phyloP scores from a whole-genome alignment of 2,113 vertebrate genomes.

The Petrocephalus zakoni region DNA sequence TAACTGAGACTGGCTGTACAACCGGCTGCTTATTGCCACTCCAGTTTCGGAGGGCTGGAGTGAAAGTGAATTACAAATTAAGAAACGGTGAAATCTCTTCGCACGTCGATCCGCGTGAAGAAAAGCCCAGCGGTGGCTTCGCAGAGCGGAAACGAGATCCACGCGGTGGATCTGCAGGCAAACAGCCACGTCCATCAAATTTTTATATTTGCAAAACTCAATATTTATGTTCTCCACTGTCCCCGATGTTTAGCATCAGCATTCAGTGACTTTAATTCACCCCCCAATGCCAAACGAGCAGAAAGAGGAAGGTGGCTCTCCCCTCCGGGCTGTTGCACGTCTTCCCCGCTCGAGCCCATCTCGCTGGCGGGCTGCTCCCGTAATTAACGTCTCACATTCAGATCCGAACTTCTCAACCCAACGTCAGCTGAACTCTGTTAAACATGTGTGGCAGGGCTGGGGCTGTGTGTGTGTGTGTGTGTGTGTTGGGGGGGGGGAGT shows the following conservation, averaged over 20 bases:
- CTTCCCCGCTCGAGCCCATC: not conserved
- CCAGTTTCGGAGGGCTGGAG: not conserved
- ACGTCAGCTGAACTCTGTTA: constrained; percentile 22
- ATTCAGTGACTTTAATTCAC: not conserved
- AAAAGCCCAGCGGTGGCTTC: not conserved
- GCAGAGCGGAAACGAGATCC: not conserved
- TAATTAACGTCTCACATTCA: constrained; percentile 10
- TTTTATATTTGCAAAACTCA: not conserved
- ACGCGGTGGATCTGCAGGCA: not conserved
- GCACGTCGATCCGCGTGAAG: not conserved
- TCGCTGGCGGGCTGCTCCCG: not conserved
- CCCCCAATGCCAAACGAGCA: not conserved
- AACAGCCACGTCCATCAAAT: not conserved
- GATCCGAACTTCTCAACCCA: not conserved
- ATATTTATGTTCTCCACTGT: not conserved
- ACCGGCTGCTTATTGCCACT: constrained; percentile 29
- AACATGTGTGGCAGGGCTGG: constrained; percentile 9
- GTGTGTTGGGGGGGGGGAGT: not conserved
- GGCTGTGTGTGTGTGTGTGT: not conserved
- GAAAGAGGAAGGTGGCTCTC: not conserved
- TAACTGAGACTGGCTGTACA: constrained; percentile 29
- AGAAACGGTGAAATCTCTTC: not conserved
- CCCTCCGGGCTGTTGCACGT: not conserved
- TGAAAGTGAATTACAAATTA: constrained; percentile 2
- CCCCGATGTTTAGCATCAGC: not conserved